Percentiles rank a stretch among this genome's conserved stretches.
Conservation (phyloP, 2,888 invertebrate species). For the Pachymerium ferrugineum region DNA sequence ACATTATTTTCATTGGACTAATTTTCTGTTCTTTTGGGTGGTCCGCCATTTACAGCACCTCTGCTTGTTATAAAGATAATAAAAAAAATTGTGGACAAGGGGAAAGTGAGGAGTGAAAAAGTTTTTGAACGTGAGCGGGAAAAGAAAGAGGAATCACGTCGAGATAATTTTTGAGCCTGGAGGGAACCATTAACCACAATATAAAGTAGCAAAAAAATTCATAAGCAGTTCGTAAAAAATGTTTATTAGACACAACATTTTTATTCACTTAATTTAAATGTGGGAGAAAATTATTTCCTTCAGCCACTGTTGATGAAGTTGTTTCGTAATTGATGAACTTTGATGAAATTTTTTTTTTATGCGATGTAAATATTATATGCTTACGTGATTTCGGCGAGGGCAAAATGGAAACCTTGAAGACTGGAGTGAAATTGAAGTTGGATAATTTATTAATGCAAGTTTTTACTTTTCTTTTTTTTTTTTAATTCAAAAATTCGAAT, state of each 20-base stretch:
- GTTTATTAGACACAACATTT: constrained; percentile 4
- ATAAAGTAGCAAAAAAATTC: background rate
- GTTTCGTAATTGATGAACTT: background rate
- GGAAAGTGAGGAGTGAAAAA: background rate
- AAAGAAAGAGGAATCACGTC: background rate
- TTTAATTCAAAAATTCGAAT: too few species aligned
- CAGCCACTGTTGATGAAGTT: background rate
- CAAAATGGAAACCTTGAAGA: too few species aligned
- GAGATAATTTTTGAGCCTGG: background rate
- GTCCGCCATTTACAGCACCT: background rate
- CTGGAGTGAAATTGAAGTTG: too few species aligned
- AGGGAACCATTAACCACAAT: background rate
- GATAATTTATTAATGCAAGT: too few species aligned
- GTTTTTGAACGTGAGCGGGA: background rate
- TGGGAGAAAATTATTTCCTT: background rate
- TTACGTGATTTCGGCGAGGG: too few species aligned
- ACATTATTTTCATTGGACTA: background rate
- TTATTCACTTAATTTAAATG: constrained; percentile 13
- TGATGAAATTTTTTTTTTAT: background rate
- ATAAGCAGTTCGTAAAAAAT: background rate
- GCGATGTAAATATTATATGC: too few species aligned
- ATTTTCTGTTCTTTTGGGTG: background rate
- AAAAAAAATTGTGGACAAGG: background rate
- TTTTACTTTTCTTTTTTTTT: too few species aligned
- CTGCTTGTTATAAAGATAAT: background rate